Conservation (phyloP, 2,888 invertebrate species). For the Epistrophe eligans region DNA sequence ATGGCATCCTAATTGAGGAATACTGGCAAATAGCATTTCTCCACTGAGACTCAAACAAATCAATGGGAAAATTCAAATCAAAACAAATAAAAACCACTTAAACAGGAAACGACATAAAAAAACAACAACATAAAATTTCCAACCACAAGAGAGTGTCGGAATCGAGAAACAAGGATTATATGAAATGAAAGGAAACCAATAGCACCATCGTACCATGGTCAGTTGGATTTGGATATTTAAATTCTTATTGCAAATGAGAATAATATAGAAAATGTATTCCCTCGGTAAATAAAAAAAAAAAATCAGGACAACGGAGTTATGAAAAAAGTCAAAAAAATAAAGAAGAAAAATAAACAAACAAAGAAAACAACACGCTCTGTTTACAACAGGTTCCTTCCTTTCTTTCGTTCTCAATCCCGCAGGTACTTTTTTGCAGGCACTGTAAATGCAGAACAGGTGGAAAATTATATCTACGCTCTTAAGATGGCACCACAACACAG, state of each 20-base stretch:
- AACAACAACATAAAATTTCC: constrained; percentile 30
- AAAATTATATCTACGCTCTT: constrained; percentile 46
- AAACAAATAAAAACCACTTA: constrained; percentile 64
- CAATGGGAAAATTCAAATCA: constrained; percentile 62
- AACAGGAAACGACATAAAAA: constrained; percentile 60
- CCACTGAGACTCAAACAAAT: background rate
- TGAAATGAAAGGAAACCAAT: constrained; percentile 58
- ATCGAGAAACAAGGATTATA: constrained; percentile 3
- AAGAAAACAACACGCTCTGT: constrained; percentile 17
- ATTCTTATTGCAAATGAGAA: background rate
- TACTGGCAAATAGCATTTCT: background rate
- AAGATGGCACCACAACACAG: constrained; percentile 30
- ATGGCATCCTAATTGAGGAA: constrained; percentile 7
- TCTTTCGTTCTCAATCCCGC: constrained; percentile 8
- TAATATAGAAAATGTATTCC: background rate
- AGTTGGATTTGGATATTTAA: constrained; percentile 52
- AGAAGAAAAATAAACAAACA: constrained; percentile 1
- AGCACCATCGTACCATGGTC: constrained; percentile 43
- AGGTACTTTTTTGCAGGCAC: constrained; percentile 30
- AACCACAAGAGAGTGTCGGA: constrained; percentile 34
- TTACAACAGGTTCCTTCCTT: constrained; percentile 67
- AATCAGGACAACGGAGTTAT: constrained; percentile 60
- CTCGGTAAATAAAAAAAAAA: background rate
- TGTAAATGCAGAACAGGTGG: constrained; percentile 64
- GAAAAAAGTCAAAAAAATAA: constrained; percentile 29